phyloP scores from a whole-genome alignment of 1,140 invertebrate species.

The Ptiloglossa arizonensis region DNA sequence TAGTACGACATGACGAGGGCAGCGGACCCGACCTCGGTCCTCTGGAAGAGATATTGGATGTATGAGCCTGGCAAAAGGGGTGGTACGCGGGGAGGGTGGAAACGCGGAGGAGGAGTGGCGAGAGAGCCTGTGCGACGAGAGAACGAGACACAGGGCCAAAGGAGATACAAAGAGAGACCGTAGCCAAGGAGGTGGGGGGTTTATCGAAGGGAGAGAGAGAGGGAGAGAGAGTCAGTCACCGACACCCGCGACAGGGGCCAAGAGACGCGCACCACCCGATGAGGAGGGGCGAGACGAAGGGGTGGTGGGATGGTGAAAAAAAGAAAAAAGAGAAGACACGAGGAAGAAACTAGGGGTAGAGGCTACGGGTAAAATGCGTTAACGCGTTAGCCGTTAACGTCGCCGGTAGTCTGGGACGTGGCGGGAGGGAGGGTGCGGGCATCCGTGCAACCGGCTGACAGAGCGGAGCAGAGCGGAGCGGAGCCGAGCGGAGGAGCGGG shows the following conservation, averaged over 20 bases:
- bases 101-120: slow-evolving; percentile 41
- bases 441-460: not conserved
- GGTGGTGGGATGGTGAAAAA: not conserved
- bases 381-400: slow-evolving; percentile 60
- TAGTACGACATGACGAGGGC: slow-evolving; percentile 76
- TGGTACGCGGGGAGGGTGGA: slow-evolving; percentile 27
- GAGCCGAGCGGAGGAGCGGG: slow-evolving; percentile 30
- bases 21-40: slow-evolving; percentile 69
- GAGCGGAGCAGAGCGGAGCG: slow-evolving; percentile 4
- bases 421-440: not conserved
- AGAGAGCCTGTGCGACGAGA: slow-evolving; percentile 17
- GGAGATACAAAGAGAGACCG: slow-evolving; percentile 30
- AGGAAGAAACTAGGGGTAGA: too few species aligned
- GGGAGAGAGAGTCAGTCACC: not conserved
- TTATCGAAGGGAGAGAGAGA: not conserved
- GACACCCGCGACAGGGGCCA: not conserved
- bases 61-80: slow-evolving; percentile 46
- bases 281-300: not conserved
- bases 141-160: slow-evolving; percentile 5
- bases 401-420: slow-evolving; percentile 18
- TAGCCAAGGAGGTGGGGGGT: not conserved
- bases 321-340: slow-evolving; percentile 29
- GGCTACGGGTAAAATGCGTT: slow-evolving; percentile 58
- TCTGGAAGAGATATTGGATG: slow-evolving; percentile 60
- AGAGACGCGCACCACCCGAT: not conserved